Evolutionary conservation across 2,797 vertebrate species (phyloP).

Genomic region (Sebastes steindachneri): DNA sequence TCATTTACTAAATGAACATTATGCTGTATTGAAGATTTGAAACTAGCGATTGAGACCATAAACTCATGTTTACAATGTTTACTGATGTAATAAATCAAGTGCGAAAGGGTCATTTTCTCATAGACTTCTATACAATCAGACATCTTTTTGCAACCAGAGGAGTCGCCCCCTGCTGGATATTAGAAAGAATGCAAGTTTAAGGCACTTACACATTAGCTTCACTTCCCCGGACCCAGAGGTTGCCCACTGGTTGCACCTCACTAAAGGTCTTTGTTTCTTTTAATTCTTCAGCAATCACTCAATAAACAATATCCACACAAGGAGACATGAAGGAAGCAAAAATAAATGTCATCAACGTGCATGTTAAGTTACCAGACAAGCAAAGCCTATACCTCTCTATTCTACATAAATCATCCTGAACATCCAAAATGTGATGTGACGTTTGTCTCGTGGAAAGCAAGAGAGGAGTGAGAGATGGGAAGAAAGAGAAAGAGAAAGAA

Average conservation of each 20-base stretch:
- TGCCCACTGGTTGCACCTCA: neutral
- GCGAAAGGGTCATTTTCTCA: no score
- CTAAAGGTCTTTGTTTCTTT: neutral
- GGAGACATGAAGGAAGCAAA: neutral
- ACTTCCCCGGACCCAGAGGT: no score
- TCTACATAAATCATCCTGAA: slow-evolving; percentile 18
- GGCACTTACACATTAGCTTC: no score
- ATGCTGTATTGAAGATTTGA: no score
- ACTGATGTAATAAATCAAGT: no score
- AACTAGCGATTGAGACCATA: no score
- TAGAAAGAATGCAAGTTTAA: no score
- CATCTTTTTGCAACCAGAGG: no score
- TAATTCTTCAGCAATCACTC: neutral
- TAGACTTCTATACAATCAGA: no score
- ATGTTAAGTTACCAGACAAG: neutral
- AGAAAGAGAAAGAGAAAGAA: slow-evolving; percentile 22
- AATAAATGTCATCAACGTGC: neutral
- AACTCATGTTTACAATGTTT: no score
- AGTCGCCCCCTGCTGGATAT: no score
- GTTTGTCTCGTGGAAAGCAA: slow-evolving; percentile 41
- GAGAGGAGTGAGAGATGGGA: slow-evolving; percentile 24
- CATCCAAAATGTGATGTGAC: neutral
- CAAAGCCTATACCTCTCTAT: neutral
- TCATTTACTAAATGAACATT: no score
- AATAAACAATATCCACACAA: neutral